Conservation (phyloP, 2,113 vertebrate genomes). For the Pantherophis guttatus region DNA sequence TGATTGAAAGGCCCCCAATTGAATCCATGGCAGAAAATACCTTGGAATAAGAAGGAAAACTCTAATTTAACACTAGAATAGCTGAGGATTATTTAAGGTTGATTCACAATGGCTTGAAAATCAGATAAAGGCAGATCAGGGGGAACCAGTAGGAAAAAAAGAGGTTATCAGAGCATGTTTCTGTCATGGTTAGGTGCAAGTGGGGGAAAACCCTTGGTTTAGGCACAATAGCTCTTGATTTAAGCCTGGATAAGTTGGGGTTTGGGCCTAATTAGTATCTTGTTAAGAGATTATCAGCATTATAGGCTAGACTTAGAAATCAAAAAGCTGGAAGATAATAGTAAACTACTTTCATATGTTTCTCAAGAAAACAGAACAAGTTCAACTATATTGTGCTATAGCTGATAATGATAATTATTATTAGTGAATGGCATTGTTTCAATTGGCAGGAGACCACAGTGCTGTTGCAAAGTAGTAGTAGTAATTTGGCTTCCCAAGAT, state of each 20-base stretch:
- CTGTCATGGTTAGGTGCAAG: background rate
- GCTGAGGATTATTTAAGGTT: background rate
- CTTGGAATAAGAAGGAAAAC: background rate
- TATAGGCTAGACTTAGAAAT: background rate
- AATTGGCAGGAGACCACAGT: background rate
- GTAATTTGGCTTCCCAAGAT: background rate
- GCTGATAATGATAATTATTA: background rate
- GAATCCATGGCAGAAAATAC: background rate
- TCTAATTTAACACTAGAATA: background rate
- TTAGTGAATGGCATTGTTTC: background rate
- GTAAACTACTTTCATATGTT: background rate
- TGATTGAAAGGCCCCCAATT: background rate
- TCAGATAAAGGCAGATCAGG: background rate
- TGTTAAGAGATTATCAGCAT: background rate
- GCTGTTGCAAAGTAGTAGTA: background rate
- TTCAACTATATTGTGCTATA: background rate
- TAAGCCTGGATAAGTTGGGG: background rate
- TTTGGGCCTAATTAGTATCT: background rate
- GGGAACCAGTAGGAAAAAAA: background rate
- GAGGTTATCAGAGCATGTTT: background rate
- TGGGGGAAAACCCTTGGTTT: background rate
- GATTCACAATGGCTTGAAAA: background rate
- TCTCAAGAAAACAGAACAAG: background rate
- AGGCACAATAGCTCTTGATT: background rate
- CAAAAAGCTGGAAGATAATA: background rate